Base-by-base conservation (phyloP, 2,888 invertebrate genomes). In the Sinohyriopsis cumingii region DNA sequence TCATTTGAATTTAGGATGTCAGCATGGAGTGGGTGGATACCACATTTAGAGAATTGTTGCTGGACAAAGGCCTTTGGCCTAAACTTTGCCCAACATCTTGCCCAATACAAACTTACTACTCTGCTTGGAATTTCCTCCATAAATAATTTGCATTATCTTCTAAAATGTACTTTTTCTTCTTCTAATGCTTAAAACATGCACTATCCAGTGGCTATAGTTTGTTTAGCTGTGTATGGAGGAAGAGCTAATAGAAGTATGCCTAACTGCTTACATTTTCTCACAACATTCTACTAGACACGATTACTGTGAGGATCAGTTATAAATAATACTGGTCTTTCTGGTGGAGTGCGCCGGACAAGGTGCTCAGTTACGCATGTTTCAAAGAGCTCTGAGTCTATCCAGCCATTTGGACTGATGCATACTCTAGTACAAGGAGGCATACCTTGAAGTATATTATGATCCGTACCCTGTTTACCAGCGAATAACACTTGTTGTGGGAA, bases 241-340 rank as follows among this genome's bases (percentile, higher is more conserved):
- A 87, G 77, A 65, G 82, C 86, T 28, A 89, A 57, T 54, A 91
- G 78, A 19, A 84, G 75, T 25, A 87, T 80, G 25, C 82, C 79
- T 72, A 86, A 81, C 64, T 85, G 77, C 68, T 84, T 80, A n/a
- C 85, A 86, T 68, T 68, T 68, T 59, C 80, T 77, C 22, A 89
- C 68, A 73, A 88, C 83, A 33, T 68, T 65, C 59, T 76, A 65
- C 19, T 73, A 76, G 20, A 79, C 82, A 68, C 85, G 84, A 28
- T 83, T 79, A 15, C 67, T 57, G 67, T 89, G 88, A 24, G 87
- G 88, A 25, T 28, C 28, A 28, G 5, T 5, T 5, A 89, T 65
- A 28, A 89, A 76, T 33, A 89, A 65, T 61, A 89, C 28, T 25
- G 45, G 25, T 25, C 61, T 67, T 24, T 20, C n/a, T 19, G 62